Conservation (phyloP, 1,140 invertebrate genomes). For the Atta colombica region DNA sequence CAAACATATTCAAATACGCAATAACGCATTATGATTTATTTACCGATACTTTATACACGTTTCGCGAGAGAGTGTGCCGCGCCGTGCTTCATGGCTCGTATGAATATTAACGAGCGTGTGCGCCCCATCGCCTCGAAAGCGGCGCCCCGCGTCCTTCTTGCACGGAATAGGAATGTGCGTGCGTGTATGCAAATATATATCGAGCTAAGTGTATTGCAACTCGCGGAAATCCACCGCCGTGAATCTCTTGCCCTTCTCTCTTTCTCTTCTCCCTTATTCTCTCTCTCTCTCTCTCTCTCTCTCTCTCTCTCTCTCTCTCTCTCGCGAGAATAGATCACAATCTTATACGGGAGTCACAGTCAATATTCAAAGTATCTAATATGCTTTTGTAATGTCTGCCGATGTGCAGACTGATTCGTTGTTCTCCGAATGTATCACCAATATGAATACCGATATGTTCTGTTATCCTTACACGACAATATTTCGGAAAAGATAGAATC, state of each 20-base stretch:
- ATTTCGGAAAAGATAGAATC: slow-evolving; percentile 28
- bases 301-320: slow-evolving; percentile 19
- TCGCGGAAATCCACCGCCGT: slow-evolving; percentile 66
- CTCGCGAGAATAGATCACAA: slow-evolving; percentile 53
- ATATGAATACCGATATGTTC: slow-evolving; percentile 64
- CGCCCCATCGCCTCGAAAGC: slow-evolving; percentile 53
- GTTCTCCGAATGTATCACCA: slow-evolving; percentile 72
- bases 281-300: neutral
- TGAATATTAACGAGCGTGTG: slow-evolving; percentile 82
- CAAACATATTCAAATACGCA: slow-evolving; percentile 82
- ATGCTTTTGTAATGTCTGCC: slow-evolving; percentile 75
- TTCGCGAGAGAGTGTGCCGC: slow-evolving; percentile 59
- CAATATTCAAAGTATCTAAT: slow-evolving; percentile 83
- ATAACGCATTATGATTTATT: slow-evolving; percentile 82
- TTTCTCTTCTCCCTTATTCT: slow-evolving; percentile 12
- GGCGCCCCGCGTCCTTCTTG: slow-evolving; percentile 70
- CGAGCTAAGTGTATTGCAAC: slow-evolving; percentile 76
- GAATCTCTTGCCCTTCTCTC: slow-evolving; percentile 29
- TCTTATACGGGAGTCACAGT: slow-evolving; percentile 65
- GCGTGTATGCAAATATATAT: slow-evolving; percentile 73
- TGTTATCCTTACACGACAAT: slow-evolving; percentile 29
- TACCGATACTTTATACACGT: slow-evolving; percentile 79
- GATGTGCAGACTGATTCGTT: slow-evolving; percentile 40
- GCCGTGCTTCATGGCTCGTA: slow-evolving; percentile 78
- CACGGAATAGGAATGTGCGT: slow-evolving; percentile 66